Percentiles rank a stretch among this genome's conserved stretches.
Evolutionary conservation across 1,140 invertebrate genomes (phyloP).

Genomic region (Scaptodrosophila lebanonensis): DNA sequence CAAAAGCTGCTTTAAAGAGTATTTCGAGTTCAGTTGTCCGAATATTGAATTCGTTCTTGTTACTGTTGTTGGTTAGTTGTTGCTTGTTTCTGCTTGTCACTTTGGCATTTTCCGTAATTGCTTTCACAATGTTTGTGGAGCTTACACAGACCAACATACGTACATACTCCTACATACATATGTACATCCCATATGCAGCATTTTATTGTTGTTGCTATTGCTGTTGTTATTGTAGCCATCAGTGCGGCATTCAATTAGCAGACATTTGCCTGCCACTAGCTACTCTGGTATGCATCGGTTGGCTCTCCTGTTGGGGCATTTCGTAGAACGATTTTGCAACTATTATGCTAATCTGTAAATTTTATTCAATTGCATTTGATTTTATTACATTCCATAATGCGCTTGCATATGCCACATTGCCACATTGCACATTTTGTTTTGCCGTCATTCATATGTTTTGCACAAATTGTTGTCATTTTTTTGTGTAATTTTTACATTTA

Average conservation of each 20-base stretch:
- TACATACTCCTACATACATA: too few species aligned
- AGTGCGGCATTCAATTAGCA: conserved; percentile 7
- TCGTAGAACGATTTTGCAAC: conserved; percentile 34
- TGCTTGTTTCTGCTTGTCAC: conserved; percentile 50
- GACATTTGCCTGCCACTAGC: too few species aligned
- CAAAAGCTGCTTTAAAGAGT: too few species aligned
- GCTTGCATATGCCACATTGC: conserved; percentile 15
- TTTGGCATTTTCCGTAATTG: conserved; percentile 58
- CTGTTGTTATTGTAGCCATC: conserved; percentile 2
- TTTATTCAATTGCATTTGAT: conserved; percentile 39
- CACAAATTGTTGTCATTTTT: conserved; percentile 2
- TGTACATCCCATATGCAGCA: conserved; percentile 44
- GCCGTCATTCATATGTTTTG: conserved; percentile 18
- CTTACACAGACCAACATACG: too few species aligned
- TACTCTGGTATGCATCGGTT: too few species aligned
- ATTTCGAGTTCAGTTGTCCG: too few species aligned
- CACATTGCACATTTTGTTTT: conserved; percentile 32
- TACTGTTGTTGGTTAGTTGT: conserved; percentile 34
- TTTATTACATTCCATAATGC: neutral
- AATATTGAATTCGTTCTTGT: too few species aligned
- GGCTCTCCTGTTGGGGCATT: conserved; percentile 41
- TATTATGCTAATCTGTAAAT: conserved; percentile 51
- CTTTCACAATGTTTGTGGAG: conserved; percentile 57
- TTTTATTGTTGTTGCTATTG: conserved; percentile 22
- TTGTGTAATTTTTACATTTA: conserved; percentile 64